Percentiles rank a stretch among this genome's conserved stretches.
Evolutionary conservation across 1,140 invertebrate species (phyloP).

Genomic region (Rhyzopertha dominica): DNA sequence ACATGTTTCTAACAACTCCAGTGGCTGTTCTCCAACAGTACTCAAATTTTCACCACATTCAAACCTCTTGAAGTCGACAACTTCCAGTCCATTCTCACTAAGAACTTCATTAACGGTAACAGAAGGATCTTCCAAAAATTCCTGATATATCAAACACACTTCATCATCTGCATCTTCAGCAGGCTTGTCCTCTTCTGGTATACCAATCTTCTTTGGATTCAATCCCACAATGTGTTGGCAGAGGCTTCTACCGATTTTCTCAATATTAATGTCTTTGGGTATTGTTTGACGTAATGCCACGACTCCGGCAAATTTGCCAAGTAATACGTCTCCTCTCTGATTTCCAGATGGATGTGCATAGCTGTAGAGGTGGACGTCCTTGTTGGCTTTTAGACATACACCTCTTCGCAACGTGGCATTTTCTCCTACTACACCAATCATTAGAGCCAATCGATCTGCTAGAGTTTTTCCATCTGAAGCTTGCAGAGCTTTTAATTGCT

Average conservation of each 20-base stretch:
- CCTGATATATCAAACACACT: constrained; percentile 74
- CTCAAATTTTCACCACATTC: constrained; percentile 66
- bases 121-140: constrained; percentile 76
- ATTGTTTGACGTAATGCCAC: constrained; percentile 58
- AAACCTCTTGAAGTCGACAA: constrained; percentile 80
- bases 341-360: constrained; percentile 66
- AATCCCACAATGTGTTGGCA: constrained; percentile 92
- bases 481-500: constrained; percentile 59
- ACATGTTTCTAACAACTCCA: constrained; percentile 58
- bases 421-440: constrained; percentile 83
- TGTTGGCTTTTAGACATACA: constrained; percentile 61
- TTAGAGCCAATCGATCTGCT: constrained; percentile 72
- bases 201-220: constrained; percentile 76
- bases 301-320: constrained; percentile 81
- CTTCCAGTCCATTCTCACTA: constrained; percentile 57
- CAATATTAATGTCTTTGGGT: constrained; percentile 43
- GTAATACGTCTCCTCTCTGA: constrained; percentile 46
- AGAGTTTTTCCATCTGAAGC: constrained; percentile 63
- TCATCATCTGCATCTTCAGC: constrained; percentile 63
- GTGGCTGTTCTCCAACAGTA: constrained; percentile 47
- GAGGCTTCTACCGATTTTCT: constrained; percentile 67
- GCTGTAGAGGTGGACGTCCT: constrained; percentile 54
- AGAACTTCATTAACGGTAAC: constrained; percentile 70
- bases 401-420: constrained; percentile 79
- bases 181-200: constrained; percentile 59